phyloP scores from a whole-genome alignment of 2,888 invertebrate genomes.

The Macaria notata region DNA sequence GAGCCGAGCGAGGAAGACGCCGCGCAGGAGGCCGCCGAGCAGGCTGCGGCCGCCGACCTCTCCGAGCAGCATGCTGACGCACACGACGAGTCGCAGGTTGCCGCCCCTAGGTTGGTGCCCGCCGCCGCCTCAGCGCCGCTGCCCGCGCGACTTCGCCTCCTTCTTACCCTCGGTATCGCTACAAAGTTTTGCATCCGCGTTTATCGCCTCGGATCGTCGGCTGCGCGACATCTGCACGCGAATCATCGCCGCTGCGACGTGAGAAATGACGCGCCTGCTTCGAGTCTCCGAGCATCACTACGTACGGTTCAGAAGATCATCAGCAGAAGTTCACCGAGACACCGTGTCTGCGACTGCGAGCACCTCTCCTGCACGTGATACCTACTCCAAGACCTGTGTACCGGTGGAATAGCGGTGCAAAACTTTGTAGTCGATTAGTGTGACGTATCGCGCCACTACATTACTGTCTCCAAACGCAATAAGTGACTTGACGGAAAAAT shows the following conservation, averaged over 20 bases:
- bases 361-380: slow-evolving; percentile 44
- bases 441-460: slow-evolving; percentile 26
- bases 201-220: slow-evolving; percentile 21
- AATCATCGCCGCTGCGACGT: background rate
- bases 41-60: slow-evolving; percentile 50
- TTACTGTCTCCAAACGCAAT: slow-evolving; percentile 18
- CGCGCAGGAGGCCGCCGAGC: slow-evolving; percentile 48
- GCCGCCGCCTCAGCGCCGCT: slow-evolving; percentile 68
- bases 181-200: slow-evolving; percentile 79
- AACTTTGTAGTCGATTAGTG: slow-evolving; percentile 77
- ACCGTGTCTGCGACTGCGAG: background rate
- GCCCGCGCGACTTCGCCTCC: slow-evolving; percentile 63
- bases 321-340: background rate
- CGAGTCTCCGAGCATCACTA: slow-evolving; percentile 10
- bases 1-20: slow-evolving; percentile 61
- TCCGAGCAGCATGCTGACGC: slow-evolving; percentile 56
- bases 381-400: slow-evolving; percentile 20
- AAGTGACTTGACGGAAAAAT: slow-evolving; percentile 17
- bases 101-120: slow-evolving; percentile 79
- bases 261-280: background rate
- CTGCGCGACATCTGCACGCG: slow-evolving; percentile 5
- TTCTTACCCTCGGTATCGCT: slow-evolving; percentile 63
- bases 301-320: background rate
- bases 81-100: slow-evolving; percentile 58
- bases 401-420: slow-evolving; percentile 72